Evolutionary conservation across 1,140 invertebrate genomes (phyloP), one percentile per base, ranked within the genome.

Genomic region (Diorhabda elongata): DNA sequence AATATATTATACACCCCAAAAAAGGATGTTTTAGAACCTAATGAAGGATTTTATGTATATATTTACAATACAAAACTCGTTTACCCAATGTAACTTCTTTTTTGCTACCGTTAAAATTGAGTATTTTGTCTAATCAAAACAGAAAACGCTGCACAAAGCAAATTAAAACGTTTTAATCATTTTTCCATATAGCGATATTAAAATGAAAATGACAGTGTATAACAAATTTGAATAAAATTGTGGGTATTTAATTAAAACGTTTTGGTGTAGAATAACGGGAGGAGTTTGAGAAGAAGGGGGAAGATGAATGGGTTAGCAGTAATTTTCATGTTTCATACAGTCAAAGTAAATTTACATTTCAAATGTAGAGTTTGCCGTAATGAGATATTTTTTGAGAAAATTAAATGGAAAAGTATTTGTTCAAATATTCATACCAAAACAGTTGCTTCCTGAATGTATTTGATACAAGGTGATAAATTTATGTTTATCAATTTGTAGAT

Each of bases 111-210:
- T 26, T 26, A 1, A 26, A 26, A 26, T 26, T 26, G 26, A 26
- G 26, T 26, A 26, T 26, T 26, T 26, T 26, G 26, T 26, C 26
- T 26, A 26, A 26, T 26, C 26, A 26, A 26, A 26, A 26, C 26
- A 26, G 47, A 4, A n/a, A 52, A n/a, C n/a, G n/a, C n/a, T 52
- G 47, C 47, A 52, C 47, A 52, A 52, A 52, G 47, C 47, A 52
- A 52, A 52, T 52, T 52, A 52, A 52, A 52, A 52, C 47, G 47
- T 52, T 52, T 52, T 52, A 52, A 52, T 52, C n/a, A 52, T 52
- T 52, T 52, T 52, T 52, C 47, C 47, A 52, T 52, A 26, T 26
- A 26, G 26, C 26, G 26, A 26, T 26, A 52, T 52, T n/a, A 52
- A 52, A 52, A 52, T 52, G 47, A 52, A 52, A 52, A 52, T 52